Base-by-base conservation (phyloP, 2,113 vertebrate species). In the Oryzias celebensis region DNA sequence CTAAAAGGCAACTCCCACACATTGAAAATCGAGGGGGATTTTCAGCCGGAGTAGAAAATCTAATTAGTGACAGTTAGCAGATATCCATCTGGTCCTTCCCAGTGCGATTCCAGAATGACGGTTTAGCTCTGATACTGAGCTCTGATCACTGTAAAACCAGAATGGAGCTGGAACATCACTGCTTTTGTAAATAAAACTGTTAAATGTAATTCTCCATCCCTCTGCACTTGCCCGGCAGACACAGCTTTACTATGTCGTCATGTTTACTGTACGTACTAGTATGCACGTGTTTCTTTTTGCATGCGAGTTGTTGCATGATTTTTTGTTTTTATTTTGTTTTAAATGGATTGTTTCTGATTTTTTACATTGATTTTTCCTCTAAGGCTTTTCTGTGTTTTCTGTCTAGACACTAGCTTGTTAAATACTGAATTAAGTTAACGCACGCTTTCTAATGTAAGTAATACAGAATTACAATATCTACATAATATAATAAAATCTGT, bases 181-280 rank as follows among this genome's bases (percentile, higher is more conserved):
- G 62, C 15, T 62, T 72, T 22, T 24, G 24, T 46, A 46, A 81
- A 63, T 65, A 49, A 58, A 46, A 20, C 56, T 59, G n/a, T 58
- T 56, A 42, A 55, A 56, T 65, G 18, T 51, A 14, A 22, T 73
- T 72, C 61, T 55, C 44, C 56, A 48, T 23, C 75, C 8, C 5
- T 1, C 64, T 61, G 48, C 54, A 17, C 31, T 59, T 16, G 10
- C 49, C 63, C 65, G 58, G n/a, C 57, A 84, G 77, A 86, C 89
- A 48, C 88, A 91, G 91, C 85, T 90, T 78, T 93, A 93, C 79
- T 94, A 93, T 87, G 92, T 94, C 82, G 79, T 95, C 86, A 83
- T 94, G 73, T 94, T 93, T 75, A 94, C 91, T 86, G 94, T 94
- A 94, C 71, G 94, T 94, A 88, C 58, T 50, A 14, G 5, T 69